Evolutionary conservation across 2,113 vertebrate genomes (phyloP).

Genomic region (Spermophilus dauricus): DNA sequence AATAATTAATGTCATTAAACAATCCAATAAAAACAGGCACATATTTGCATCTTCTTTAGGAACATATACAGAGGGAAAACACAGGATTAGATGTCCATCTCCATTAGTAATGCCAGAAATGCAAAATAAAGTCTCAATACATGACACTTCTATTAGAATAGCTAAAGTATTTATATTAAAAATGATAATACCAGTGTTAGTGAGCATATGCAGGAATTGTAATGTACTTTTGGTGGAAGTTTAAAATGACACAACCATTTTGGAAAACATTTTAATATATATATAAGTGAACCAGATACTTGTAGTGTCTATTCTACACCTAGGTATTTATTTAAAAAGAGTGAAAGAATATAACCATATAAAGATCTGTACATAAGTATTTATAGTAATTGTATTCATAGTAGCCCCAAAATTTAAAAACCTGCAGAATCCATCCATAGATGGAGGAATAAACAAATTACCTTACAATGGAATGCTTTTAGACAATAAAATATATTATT

Average conservation of each 20-base stretch:
- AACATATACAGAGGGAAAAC: neutral
- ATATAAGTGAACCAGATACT: neutral
- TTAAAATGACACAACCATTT: neutral
- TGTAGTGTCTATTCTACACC: neutral
- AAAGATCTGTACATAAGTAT: neutral
- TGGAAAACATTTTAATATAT: neutral
- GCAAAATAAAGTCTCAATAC: neutral
- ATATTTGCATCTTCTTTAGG: neutral
- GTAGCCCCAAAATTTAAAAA: neutral
- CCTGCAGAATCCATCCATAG: neutral
- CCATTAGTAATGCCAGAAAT: neutral
- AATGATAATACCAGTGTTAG: neutral
- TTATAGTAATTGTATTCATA: neutral
- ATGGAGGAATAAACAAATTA: neutral
- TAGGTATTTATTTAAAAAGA: neutral
- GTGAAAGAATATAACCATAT: neutral
- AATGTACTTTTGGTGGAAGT: neutral
- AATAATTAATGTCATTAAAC: neutral
- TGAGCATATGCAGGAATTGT: neutral
- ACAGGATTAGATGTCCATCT: neutral
- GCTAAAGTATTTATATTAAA: neutral
- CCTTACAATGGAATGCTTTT: neutral
- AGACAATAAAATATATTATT: slow-evolving; percentile 2
- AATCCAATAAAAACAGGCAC: neutral
- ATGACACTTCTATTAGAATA: neutral